Conservation (phyloP, 2,797 vertebrate genomes). For the Pempheris klunzingeri region DNA sequence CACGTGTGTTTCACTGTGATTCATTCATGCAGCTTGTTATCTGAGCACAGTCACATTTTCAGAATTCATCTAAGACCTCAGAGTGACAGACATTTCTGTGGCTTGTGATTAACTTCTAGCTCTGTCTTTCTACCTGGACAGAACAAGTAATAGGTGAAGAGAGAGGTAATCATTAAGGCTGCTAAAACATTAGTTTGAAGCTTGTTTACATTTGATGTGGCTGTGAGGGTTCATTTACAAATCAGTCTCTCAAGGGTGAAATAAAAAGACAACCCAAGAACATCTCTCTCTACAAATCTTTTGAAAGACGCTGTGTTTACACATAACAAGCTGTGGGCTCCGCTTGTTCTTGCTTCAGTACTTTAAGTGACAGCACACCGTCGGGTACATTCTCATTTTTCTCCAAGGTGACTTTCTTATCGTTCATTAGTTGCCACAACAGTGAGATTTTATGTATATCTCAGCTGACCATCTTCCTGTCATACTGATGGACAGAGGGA, state of each 20-base stretch:
- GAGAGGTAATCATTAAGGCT: conserved; percentile 60
- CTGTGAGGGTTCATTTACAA: background rate
- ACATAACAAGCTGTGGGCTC: conserved; percentile 57
- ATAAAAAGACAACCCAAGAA: background rate
- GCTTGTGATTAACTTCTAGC: conserved; percentile 58
- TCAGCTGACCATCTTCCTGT: background rate
- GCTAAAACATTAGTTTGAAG: background rate
- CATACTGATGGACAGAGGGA: background rate
- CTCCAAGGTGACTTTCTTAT: conserved; percentile 77
- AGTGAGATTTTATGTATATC: conserved; percentile 24
- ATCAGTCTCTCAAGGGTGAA: conserved; percentile 24
- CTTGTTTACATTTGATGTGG: background rate
- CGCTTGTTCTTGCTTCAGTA: conserved; percentile 35
- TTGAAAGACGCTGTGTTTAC: conserved; percentile 60
- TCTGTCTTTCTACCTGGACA: background rate
- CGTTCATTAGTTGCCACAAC: conserved; percentile 70
- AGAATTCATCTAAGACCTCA: background rate
- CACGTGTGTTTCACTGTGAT: background rate
- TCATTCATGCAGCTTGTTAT: background rate
- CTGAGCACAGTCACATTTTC: background rate
- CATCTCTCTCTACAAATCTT: background rate
- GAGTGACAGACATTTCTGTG: conserved; percentile 4
- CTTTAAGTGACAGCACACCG: conserved; percentile 29
- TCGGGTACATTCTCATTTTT: background rate
- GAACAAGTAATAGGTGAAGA: conserved; percentile 52